A percentile compares a stretch with the other conserved stretches of the same genome.
Conservation (phyloP, 2,113 vertebrate genomes). For the Atlantisia rogersi region DNA sequence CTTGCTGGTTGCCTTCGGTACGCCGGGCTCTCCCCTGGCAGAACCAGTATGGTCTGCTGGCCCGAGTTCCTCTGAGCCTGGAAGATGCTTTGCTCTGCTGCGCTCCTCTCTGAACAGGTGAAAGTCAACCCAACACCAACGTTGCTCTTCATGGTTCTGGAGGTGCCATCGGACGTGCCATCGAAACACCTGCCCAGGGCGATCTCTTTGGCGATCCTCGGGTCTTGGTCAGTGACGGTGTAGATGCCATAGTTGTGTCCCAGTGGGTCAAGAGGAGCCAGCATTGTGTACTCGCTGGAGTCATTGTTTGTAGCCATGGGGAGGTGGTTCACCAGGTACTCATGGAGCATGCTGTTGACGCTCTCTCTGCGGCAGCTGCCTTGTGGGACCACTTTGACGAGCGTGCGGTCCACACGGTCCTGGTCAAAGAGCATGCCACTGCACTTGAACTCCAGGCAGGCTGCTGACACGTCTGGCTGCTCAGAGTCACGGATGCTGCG, state of each 20-base stretch:
- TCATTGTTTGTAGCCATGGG: conserved; percentile 94
- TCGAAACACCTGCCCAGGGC: conserved; percentile 96
- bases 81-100: conserved; percentile 84
- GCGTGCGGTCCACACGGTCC: conserved; percentile 90
- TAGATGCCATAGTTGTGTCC: conserved; percentile 99
- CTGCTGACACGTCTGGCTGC: conserved; percentile 80
- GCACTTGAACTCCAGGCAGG: conserved; percentile 97
- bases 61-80: conserved; percentile 81
- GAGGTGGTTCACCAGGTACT: conserved; percentile 95
- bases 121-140: conserved; percentile 90
- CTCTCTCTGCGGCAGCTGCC: conserved; percentile 88
- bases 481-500: conserved; percentile 87
- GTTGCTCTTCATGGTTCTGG: conserved; percentile 91
- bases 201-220: conserved; percentile 92
- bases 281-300: conserved; percentile 95
- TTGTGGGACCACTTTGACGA: conserved; percentile 93
- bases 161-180: conserved; percentile 90
- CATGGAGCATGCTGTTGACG: conserved; percentile 91
- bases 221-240: conserved; percentile 96
- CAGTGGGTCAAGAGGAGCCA: conserved; percentile 92
- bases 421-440: conserved; percentile 97
- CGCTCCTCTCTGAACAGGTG: conserved; percentile 85
- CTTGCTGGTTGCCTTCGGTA: conserved; percentile 69
- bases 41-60: conserved; percentile 58
- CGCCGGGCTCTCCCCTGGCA: conserved; percentile 50